A percentile compares a stretch with the other conserved stretches of the same genome.
These are phyloP conservation scores for Sus cebifrons DNA, from an alignment of 2,797 vertebrate genomes.

Conservation along the genomic window DNA sequence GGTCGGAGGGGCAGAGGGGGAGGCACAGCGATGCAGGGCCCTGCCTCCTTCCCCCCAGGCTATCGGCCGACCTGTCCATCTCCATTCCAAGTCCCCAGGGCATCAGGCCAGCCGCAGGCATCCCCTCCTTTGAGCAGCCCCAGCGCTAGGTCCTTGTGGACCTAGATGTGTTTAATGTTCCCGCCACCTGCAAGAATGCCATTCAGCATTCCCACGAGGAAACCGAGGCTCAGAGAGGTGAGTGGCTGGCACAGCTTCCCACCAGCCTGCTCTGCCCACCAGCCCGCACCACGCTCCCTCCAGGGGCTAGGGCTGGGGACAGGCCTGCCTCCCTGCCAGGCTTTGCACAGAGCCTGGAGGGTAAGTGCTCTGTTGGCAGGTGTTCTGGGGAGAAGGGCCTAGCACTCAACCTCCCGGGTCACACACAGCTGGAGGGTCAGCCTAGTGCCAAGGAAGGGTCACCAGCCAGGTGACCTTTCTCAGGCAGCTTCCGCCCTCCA, in stretches of 20 bases:
- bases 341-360: accelerated
- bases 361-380: not conserved
- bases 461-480: not conserved
- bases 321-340: too few relatives aligned
- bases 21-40: accelerated
- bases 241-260: not conserved
- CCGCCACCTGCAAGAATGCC: not conserved
- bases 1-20: accelerated
- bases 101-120: not conserved
- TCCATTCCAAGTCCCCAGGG: not conserved
- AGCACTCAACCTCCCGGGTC: not conserved
- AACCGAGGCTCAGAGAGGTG: not conserved
- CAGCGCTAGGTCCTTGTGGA: too few relatives aligned
- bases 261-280: not conserved
- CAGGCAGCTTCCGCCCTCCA: accelerated
- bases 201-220: not conserved
- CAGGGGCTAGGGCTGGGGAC: not conserved
- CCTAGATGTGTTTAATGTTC: too few relatives aligned
- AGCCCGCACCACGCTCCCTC: not conserved
- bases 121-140: not conserved
- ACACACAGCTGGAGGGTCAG: not conserved
- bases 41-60: not conserved
- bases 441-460: not conserved
- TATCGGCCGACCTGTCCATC: not conserved
- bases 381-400: not conserved